A percentile compares a stretch with the other conserved stretches of the same genome.
Evolutionary conservation across 2,113 vertebrate species (phyloP).

Genomic region (Drymodes brunneopygia): DNA sequence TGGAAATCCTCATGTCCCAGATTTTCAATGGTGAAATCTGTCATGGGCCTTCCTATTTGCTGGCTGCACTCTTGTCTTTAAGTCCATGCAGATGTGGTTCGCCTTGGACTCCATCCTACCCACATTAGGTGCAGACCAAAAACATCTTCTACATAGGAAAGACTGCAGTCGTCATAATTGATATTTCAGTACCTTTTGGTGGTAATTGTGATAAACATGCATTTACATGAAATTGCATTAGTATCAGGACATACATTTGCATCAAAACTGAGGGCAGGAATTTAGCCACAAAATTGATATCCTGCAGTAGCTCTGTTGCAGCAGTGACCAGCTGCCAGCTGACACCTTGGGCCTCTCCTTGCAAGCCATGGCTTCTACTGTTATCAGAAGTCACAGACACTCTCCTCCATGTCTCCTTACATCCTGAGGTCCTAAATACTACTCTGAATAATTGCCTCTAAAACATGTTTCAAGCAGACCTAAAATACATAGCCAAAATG

Average conservation of each 20-base stretch:
- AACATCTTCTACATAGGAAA: neutral
- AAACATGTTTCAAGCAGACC: neutral
- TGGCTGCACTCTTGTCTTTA: neutral
- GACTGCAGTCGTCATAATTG: neutral
- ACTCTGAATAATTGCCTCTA: neutral
- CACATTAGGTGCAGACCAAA: neutral
- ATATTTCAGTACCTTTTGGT: neutral
- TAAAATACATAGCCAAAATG: neutral
- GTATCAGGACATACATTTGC: neutral
- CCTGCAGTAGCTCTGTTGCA: neutral
- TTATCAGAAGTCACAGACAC: neutral
- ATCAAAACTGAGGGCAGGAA: neutral
- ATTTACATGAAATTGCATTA: neutral
- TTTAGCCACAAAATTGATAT: neutral
- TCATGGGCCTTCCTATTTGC: neutral
- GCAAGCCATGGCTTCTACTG: neutral
- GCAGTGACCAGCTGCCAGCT: neutral
- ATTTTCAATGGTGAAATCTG: neutral
- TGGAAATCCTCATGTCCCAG: neutral
- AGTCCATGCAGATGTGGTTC: neutral
- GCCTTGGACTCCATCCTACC: neutral
- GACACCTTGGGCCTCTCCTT: neutral
- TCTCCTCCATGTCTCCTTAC: neutral
- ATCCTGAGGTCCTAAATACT: neutral
- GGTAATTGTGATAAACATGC: neutral